Conservation (phyloP, 2,113 vertebrate genomes). For the Phrynosoma platyrhinos region DNA sequence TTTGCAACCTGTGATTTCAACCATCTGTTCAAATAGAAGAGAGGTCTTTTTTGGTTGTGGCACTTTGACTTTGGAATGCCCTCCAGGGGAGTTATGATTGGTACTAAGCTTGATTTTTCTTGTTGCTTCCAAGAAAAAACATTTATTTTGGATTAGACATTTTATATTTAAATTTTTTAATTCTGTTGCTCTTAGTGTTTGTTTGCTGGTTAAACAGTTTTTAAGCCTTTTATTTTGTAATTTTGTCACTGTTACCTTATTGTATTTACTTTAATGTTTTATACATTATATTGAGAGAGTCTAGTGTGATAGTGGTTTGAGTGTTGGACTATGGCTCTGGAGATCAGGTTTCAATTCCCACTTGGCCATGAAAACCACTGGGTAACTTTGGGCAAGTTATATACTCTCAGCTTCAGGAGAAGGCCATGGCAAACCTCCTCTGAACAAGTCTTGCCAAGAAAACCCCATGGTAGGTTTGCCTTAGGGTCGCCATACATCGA, state of each 20-base stretch:
- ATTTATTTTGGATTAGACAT: background rate
- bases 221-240: background rate
- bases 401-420: too few relatives aligned
- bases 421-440: too few relatives aligned
- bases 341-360: too few relatives aligned
- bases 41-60: background rate
- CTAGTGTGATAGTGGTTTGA: too few relatives aligned
- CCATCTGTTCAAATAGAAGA: background rate
- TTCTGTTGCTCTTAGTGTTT: background rate
- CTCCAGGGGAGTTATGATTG: background rate
- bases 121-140: background rate
- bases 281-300: too few relatives aligned
- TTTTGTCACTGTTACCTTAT: background rate
- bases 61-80: background rate
- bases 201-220: background rate
- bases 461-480: too few relatives aligned
- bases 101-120: background rate
- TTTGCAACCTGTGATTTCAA: conserved; percentile 35
- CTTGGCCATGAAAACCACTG: too few relatives aligned
- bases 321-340: too few relatives aligned
- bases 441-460: too few relatives aligned
- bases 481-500: too few relatives aligned
- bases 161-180: background rate
- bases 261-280: too few relatives aligned
- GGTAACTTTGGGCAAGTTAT: too few relatives aligned